Base-by-base conservation (phyloP, 1,140 invertebrate genomes). In the Artemia franciscana region DNA sequence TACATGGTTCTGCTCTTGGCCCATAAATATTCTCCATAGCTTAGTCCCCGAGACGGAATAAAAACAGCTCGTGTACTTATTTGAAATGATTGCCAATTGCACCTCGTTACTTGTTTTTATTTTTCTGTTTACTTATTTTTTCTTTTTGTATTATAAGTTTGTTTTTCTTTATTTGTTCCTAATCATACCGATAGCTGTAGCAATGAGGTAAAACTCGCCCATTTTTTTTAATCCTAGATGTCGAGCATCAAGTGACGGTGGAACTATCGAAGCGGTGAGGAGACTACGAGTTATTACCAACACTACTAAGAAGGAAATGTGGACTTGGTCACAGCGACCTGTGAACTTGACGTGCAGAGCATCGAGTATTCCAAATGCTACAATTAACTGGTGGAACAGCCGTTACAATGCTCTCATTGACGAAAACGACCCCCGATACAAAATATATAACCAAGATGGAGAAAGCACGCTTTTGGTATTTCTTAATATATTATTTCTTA, bases 321-420 rank as follows among this genome's bases (percentile, higher is more conserved):
- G 83, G 80, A 85, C 83, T 5, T 93, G 90, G 90, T 79, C 84
- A 24, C 73, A 79, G 28, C 77, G 79, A 65, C 80, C 83, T 3
- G 85, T 85, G 0, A 93, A 93, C 70, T 76, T 94, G 0, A 88
- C 84, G 27, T 94, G 90, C 69, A 76, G 88, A n/a, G 87, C 87
- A 9, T 83, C 86, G 71, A 82, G 85, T 65, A 88, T 93, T 69
- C 91, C 91, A 0, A 92, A 93, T 71, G 90, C 91, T 0, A 91
- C 89, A 1, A 88, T 92, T 65, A 79, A 79, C 64, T 93, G 90
- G 90, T 80, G 77, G 68, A 51, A 51, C 21, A 51, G 39, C 39
- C 39, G 39, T 15, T 79, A 77, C 60, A 75, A 72, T 24, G 71
- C 71, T 12, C 62, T 69, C 58, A 66, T 15, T 61, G 74, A 80